Base-by-base conservation (phyloP, 1,140 invertebrate genomes). In the Heliconius melpomene region DNA sequence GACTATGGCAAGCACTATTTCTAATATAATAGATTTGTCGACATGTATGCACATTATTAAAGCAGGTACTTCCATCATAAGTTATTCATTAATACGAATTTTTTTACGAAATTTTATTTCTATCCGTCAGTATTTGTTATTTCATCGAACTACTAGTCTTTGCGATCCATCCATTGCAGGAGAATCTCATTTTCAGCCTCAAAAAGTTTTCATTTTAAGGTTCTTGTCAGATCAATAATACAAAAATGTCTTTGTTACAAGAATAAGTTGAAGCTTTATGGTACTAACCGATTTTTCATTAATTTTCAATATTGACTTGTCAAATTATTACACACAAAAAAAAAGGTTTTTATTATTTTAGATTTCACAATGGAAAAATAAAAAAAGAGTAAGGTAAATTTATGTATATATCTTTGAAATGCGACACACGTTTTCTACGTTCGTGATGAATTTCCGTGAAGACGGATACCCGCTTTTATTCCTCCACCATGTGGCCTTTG, bases 401-500 rank as follows among this genome's bases (percentile, higher is more conserved):
- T 80, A 80, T 78, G 46, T 71, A 78, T 77, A 81, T 57, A 36
- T 60, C 54, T 32, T 72, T 72, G 50, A 78, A 75, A 81, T 76
- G 77, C 80, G 77, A 66, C 74, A n/a, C 80, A 79, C 80, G 80
- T 82, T 79, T 74, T 46, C 80, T 73, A 82, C 74, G 80, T 82
- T 79, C 80, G 76, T 76, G 77, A 82, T 82, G 80, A 82, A 82
- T 82, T 82, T 74, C 75, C 74, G 72, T 78, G 36, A 76, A 79
- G 80, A 82, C 50, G 80, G 77, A 79, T 82, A 52, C 77, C 29
- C 74, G 77, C 54, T 82, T 82, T 82, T 82, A 82, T 82, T 79
- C 77, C 52, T 46, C 74, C 70, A 74, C 60, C 80, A 82, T 79
- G 75, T 74, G 80, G 77, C 77, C 40, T 60, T 82, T 75, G 66